Evolutionary conservation across 2,797 vertebrate genomes (phyloP), one percentile per base, ranked within the genome.

Genomic region (Eremophila alpestris): DNA sequence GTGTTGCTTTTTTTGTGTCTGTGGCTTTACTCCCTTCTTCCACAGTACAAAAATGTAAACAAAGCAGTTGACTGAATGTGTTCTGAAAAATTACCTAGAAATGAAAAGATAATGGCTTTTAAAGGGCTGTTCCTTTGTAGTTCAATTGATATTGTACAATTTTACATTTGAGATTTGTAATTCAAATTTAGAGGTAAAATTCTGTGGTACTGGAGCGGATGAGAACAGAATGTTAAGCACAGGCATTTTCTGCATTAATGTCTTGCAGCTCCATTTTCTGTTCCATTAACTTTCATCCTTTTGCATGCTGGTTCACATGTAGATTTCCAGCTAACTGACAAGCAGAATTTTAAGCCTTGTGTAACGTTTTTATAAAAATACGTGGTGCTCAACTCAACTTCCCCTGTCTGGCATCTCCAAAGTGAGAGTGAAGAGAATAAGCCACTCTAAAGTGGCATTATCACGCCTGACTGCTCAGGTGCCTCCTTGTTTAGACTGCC

Each of bases 181-280:
- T 68, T 86, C 63, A 88, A 78, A 86, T 76, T 78, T 58, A 78
- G 40, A 83, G 17, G 15, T 62, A 88, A 94, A 81, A 88, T 89
- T 36, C 38, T 41, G 18, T 38, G 36, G 9, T 34, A 48, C 15
- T 38, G 36, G 5, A 82, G 14, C 1, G 0, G 5, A 58, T 51
- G 32, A 80, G 77, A 86, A 73, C 23, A 65, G 63, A 73, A 82
- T 65, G n/a, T 62, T 87, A 82, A 92, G 64, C 71, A 76, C 1
- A 82, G 9, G 1, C 11, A 59, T 62, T 87, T 90, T 52, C 26
- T 74, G 16, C 49, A 62, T 74, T 78, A 54, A 4, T 4, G 18
- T 92, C 30, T 71, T 84, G 38, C 49, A 78, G 62, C 27, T 80
- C 18, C 40, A 81, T 92, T 95, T 96, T 88, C 71, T 86, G 18